Conservation (phyloP, 2,113 vertebrate species). For the Callaeas wilsoni region DNA sequence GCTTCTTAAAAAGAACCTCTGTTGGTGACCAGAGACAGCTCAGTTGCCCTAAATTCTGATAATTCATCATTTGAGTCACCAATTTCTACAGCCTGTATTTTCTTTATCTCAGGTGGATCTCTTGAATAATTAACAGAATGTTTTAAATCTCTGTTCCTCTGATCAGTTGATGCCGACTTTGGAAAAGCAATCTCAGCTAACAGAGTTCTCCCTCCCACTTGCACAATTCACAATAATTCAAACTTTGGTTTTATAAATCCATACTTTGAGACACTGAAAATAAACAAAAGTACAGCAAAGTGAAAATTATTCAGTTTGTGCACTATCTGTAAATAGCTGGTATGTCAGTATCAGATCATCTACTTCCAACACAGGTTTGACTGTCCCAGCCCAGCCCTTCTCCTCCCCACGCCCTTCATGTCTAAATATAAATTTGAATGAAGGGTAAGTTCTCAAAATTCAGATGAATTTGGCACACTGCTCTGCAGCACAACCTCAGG, state of each 20-base stretch:
- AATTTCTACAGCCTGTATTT: not conserved
- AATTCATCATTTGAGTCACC: not conserved
- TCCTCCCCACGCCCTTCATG: no score
- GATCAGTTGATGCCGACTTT: not conserved
- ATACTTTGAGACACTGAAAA: not conserved
- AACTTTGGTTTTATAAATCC: not conserved
- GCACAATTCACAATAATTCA: accelerated
- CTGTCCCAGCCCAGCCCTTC: no score
- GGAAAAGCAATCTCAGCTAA: not conserved
- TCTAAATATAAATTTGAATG: no score
- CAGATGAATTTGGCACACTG: no score
- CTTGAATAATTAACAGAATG: not conserved
- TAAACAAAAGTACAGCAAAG: not conserved
- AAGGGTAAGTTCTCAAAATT: no score
- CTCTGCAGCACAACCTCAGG: no score
- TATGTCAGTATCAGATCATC: no score
- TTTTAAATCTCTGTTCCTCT: not conserved
- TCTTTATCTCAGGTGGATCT: not conserved
- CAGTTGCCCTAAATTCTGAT: not conserved
- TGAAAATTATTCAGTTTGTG: not conserved
- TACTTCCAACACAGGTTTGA: no score
- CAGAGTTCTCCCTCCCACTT: not conserved
- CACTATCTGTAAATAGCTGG: no score
- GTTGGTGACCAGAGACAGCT: not conserved
- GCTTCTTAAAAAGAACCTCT: not conserved